A percentile compares a stretch with the other conserved stretches of the same genome.
phyloP scores from a whole-genome alignment of 1,140 invertebrate genomes.

The Polypedilum pembai region DNA sequence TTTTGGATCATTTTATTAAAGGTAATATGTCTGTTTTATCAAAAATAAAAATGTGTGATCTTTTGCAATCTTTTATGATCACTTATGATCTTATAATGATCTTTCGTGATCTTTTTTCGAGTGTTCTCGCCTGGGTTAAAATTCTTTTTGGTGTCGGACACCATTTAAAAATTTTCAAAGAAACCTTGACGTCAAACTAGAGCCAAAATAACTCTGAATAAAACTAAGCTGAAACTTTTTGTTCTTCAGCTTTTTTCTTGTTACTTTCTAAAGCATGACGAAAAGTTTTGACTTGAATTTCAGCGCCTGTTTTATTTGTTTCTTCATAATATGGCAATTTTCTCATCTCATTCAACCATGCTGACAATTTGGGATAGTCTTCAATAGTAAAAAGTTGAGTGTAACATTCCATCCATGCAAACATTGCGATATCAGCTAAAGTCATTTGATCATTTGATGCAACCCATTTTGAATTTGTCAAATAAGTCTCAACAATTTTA shows the following conservation, averaged over 20 bases:
- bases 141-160: no score
- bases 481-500: background rate
- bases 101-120: no score
- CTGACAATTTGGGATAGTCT: constrained; percentile 41
- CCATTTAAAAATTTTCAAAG: no score
- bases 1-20: no score
- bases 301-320: constrained; percentile 38
- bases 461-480: background rate
- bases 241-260: constrained; percentile 23
- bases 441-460: background rate
- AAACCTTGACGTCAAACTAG: no score
- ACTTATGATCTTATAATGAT: no score
- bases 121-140: no score
- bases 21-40: no score
- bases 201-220: no score
- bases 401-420: constrained; percentile 33
- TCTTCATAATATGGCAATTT: constrained; percentile 43
- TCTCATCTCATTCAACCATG: constrained; percentile 41
- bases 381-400: constrained; percentile 38
- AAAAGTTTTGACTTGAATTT: constrained; percentile 43
- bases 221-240: no score
- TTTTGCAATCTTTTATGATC: no score
- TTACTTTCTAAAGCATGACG: constrained; percentile 40
- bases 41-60: no score
- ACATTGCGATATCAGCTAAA: constrained; percentile 32